A percentile compares a stretch with the other conserved stretches of the same genome.
Evolutionary conservation across 2,113 vertebrate genomes (phyloP).

Genomic region (Pantherophis guttatus): DNA sequence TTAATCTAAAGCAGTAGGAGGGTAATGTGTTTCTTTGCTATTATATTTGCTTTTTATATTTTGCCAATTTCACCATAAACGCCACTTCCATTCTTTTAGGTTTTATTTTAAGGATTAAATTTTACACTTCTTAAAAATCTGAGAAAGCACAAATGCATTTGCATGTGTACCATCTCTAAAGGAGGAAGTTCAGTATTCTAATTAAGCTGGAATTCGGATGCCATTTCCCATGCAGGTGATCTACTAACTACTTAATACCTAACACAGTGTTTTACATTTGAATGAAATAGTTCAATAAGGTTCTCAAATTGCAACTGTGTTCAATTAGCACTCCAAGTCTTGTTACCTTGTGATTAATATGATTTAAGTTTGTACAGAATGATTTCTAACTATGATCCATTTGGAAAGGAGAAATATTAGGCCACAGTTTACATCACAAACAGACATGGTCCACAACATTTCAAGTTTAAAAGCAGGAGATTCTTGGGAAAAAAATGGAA

Average conservation of each 20-base stretch:
- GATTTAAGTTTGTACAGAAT: background rate
- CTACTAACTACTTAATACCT: background rate
- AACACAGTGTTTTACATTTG: background rate
- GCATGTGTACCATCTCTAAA: background rate
- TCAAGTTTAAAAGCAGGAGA: background rate
- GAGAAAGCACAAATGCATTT: background rate
- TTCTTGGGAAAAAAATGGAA: background rate
- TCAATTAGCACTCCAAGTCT: constrained; percentile 1
- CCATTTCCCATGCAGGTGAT: background rate
- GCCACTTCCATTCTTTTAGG: background rate
- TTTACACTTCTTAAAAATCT: background rate
- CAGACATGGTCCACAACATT: background rate
- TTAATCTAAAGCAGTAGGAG: background rate
- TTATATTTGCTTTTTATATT: background rate
- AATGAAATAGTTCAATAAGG: background rate
- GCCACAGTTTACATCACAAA: background rate
- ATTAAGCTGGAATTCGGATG: background rate
- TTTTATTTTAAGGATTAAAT: background rate
- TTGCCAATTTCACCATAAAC: background rate
- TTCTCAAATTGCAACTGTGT: background rate
- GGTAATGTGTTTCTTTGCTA: background rate
- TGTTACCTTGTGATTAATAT: background rate
- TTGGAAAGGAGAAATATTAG: constrained; percentile 1
- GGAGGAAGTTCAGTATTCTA: background rate
- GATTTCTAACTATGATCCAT: background rate